Base-by-base conservation (phyloP, 2,797 vertebrate species). In the Hippoglossus hippoglossus region DNA sequence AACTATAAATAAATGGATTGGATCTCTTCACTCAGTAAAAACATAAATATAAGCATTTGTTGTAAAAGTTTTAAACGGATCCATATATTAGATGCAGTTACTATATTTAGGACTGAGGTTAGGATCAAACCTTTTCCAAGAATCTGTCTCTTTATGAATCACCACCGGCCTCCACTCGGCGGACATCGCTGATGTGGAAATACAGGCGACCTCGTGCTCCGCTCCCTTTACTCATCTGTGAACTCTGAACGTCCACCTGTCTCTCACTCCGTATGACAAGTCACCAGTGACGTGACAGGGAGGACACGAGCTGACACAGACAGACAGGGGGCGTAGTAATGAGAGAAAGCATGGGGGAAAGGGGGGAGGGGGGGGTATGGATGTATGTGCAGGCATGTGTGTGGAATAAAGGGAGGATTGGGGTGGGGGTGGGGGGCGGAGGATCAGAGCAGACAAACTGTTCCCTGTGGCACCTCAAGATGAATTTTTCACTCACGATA, bases 401-500 rank as follows among this genome's bases (percentile, higher is more conserved):
- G n/a, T 13, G 25, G 12, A 49, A 10, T 34, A 34, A 10, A 34
- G 31, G 31, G 9, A 10, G 18, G 13, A 24, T 3, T 18, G 16
- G n/a, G 31, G 51, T 63, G 52, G 49, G 25, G 55, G 53, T n/a
- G 46, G 31, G 16, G 9, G 13, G 19, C 11, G 18, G 59, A 25
- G 13, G 25, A 11, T n/a, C 31, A 56, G 16, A 36, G 26, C 19
- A 34, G 55, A 59, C 58, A 57, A 53, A 53, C 50, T 31, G 65
- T 69, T 55, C 67, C 80, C 65, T 16, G 3, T 49, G 62, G 69
- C 67, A 66, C 7, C 39, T 24, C 28, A 52, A 60, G 55, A 77
- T 61, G 12, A 25, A 69, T 80, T 71, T 71, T 74, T 68, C 65
- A 64, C 50, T 77, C 44, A 39, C 63, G 55, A 71, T 71, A 67